Conservation (phyloP, 2,888 invertebrate genomes). For the Ennomos quercinarius region DNA sequence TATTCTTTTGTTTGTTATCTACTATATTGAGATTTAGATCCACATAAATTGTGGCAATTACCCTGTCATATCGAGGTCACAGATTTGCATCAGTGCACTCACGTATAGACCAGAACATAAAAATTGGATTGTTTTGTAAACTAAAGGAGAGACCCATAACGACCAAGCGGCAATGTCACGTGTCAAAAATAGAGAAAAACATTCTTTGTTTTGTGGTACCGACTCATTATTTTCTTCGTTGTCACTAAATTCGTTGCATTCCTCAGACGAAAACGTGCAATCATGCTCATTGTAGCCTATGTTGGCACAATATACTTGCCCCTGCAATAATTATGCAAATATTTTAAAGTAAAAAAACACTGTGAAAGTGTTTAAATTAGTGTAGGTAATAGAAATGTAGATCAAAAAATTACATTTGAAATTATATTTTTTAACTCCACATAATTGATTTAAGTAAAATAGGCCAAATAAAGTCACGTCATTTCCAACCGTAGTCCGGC, state of each 20-base stretch:
- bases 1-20: too few species aligned
- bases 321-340: too few species aligned
- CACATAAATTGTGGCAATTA: conserved; percentile 15
- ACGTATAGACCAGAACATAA: conserved; percentile 49
- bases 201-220: conserved; percentile 21
- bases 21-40: conserved; percentile 2
- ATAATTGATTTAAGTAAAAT: background rate
- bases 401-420: too few species aligned
- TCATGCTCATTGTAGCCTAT: too few species aligned
- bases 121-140: conserved; percentile 51
- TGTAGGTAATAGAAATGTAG: too few species aligned
- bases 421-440: too few species aligned
- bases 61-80: conserved; percentile 37
- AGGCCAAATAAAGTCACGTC: conserved; percentile 11
- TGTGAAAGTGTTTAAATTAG: too few species aligned
- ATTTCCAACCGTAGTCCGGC: conserved; percentile 8
- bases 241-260: conserved; percentile 26
- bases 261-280: conserved; percentile 24
- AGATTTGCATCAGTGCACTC: conserved; percentile 53
- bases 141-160: conserved; percentile 39
- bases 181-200: conserved; percentile 13
- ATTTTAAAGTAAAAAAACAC: too few species aligned
- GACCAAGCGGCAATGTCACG: conserved; percentile 38
- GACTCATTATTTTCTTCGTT: conserved; percentile 18
- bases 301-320: too few species aligned